Base-by-base conservation (phyloP, 2,797 vertebrate genomes). In the Pagetopsis macropterus region DNA sequence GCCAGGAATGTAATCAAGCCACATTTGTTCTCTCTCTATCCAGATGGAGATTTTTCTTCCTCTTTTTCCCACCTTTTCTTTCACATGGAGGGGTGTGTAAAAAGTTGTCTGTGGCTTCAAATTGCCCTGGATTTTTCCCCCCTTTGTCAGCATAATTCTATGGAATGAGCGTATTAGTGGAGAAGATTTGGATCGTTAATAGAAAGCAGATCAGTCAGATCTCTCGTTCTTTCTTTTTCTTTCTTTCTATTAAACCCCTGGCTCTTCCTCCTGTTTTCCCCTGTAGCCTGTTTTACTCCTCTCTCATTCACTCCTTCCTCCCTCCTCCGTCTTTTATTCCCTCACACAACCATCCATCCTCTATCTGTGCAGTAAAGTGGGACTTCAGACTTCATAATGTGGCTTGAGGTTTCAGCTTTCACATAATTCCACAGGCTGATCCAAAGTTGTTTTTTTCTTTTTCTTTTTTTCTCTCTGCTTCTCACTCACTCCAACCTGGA, bases 91-190 rank as follows among this genome's bases (percentile, higher is more conserved):
- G 83, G 73, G 79, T 88, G 85, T 83, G 81, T 85, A 87, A 87
- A 85, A 79, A 75, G 88, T 90, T 92, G 89, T 92, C 92, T 93
- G 82, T 85, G 80, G 87, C 88, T 88, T 88, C 48, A 87, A 86
- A 90, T 87, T 92, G 85, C 85, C 82, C 84, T 83, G 72, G 73
- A 82, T 37, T 86, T 90, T 93, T 94, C 91, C 74, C 92, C 80
- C 85, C 87, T 93, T 94, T 92, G 93, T 95, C 95, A 95, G 94
- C 95, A 94, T 87, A 91, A 93, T 92, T 93, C 84, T 81, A 74
- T 82, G 75, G 90, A 93, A 89, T 81, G 75, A 82, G 85, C 86
- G 88, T 90, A 92, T 94, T 92, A 90, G 77, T 31, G 72, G 92
- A 90, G 91, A 93, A 78, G 92, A 91, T 93, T 92, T 93, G 91